Evolutionary conservation across 2,113 vertebrate species (phyloP).

Genomic region (Paramisgurnus dabryanus): DNA sequence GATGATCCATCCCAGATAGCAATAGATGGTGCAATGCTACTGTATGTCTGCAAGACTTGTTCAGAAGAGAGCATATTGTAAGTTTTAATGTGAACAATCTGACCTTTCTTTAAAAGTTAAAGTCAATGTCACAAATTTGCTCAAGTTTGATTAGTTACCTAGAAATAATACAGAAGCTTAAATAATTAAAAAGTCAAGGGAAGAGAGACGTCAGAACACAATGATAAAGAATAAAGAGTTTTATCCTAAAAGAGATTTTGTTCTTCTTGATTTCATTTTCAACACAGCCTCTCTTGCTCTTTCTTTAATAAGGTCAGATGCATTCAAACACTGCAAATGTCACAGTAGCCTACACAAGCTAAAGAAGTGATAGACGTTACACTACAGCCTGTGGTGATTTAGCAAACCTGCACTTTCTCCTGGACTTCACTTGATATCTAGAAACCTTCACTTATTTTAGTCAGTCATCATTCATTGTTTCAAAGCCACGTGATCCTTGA

Average conservation of each 20-base stretch:
- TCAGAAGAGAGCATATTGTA: too few relatives aligned
- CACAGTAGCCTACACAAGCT: neutral
- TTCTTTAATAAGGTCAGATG: constrained; percentile 19
- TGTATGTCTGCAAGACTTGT: too few relatives aligned
- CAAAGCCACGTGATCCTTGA: too few relatives aligned
- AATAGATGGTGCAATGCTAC: too few relatives aligned
- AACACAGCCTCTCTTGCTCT: neutral
- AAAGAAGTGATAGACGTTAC: neutral
- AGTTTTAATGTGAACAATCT: too few relatives aligned
- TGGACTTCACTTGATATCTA: neutral
- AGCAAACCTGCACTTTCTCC: neutral
- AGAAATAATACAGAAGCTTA: too few relatives aligned
- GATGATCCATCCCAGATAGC: too few relatives aligned
- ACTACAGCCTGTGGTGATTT: neutral
- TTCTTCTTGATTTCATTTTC: neutral
- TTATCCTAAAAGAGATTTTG: neutral
- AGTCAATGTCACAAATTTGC: too few relatives aligned
- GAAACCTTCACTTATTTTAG: too few relatives aligned
- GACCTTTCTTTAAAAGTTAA: too few relatives aligned
- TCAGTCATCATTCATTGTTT: too few relatives aligned
- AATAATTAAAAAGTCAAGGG: neutral
- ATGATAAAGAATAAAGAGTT: neutral
- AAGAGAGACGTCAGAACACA: neutral
- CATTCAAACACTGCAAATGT: constrained; percentile 11
- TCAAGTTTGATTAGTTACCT: too few relatives aligned